Conservation (phyloP, 2,113 vertebrate species). For the Cavia porcellus region DNA sequence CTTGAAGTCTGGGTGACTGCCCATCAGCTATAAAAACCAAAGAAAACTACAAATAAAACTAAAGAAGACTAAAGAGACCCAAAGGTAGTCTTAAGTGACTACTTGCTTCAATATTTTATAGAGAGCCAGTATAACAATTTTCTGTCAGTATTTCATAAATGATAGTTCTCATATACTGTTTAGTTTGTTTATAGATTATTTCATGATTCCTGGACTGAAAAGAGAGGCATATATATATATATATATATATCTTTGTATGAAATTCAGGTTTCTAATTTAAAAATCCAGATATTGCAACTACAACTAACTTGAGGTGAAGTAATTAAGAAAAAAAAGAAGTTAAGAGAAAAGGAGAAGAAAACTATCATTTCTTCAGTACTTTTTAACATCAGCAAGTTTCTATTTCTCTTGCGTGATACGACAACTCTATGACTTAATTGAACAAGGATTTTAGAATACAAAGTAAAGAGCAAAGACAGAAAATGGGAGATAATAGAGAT, state of each 20-base stretch:
- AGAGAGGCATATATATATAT: neutral
- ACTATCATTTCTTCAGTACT: neutral
- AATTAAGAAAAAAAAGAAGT: neutral
- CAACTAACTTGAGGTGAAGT: neutral
- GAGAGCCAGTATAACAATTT: neutral
- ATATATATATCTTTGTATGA: neutral
- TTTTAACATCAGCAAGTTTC: neutral
- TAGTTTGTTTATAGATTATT: neutral
- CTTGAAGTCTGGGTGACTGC: neutral
- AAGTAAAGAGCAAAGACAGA: neutral
- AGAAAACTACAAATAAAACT: neutral
- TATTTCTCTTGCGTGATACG: neutral
- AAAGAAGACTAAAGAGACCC: neutral
- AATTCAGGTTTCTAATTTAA: neutral
- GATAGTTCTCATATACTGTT: neutral
- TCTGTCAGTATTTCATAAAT: conserved; percentile 17
- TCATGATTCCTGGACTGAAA: neutral
- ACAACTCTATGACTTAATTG: neutral
- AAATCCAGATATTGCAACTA: neutral
- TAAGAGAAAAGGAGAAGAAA: neutral
- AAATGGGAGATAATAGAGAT: neutral
- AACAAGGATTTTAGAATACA: neutral
- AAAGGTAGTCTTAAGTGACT: neutral
- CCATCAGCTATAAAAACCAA: neutral
- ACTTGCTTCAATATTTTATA: neutral